These are phyloP conservation scores for Daphoenositta chrysoptera DNA, from an alignment of 2,113 vertebrate species.

Conservation along the genomic window DNA sequence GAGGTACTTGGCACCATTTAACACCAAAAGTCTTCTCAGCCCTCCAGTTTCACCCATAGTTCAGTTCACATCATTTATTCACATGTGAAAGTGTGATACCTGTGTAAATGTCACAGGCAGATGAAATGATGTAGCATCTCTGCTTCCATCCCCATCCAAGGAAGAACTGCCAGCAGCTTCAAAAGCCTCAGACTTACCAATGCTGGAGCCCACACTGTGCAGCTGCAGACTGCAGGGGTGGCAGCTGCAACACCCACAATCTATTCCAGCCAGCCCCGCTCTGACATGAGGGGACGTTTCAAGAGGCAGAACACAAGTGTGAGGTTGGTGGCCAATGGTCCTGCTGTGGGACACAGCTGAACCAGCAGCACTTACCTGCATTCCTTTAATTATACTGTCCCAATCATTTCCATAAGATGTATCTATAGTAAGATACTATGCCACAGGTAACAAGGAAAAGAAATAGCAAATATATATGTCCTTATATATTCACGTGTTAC, in stretches of 20 bases:
- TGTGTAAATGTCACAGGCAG: background rate
- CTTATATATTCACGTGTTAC: background rate
- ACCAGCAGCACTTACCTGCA: background rate
- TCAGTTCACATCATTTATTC: background rate
- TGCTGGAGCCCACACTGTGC: background rate
- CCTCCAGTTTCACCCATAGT: background rate
- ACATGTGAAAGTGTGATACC: accelerated
- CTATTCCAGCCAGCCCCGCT: background rate
- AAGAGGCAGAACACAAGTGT: background rate
- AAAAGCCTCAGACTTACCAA: background rate
- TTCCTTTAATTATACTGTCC: background rate
- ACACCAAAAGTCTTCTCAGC: background rate
- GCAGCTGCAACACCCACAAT: background rate
- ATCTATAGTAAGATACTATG: background rate
- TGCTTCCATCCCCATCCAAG: background rate
- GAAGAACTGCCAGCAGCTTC: background rate
- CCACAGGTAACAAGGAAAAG: background rate
- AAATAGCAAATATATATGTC: background rate
- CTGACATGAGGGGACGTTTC: background rate
- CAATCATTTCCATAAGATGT: background rate
- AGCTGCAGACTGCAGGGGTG: background rate
- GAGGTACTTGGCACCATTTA: background rate
- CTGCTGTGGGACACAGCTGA: background rate
- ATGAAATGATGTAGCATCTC: background rate
- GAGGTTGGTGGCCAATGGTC: background rate